Evolutionary conservation across 23 tunicate species (phyloP).

Genomic region (Diplosoma virens): DNA sequence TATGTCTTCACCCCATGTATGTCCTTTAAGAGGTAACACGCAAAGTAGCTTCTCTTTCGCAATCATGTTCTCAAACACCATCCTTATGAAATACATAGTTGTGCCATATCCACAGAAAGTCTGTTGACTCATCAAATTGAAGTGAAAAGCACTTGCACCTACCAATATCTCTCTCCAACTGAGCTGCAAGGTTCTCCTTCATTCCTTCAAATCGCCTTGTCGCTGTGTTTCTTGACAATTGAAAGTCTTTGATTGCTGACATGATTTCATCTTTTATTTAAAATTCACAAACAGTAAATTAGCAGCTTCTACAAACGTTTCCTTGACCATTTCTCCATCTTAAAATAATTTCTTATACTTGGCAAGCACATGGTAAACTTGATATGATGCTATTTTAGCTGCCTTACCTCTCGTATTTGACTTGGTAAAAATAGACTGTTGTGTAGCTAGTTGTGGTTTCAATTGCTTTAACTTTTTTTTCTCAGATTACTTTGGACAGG

Average conservation of each 20-base stretch:
- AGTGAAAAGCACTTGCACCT: constrained; percentile 7
- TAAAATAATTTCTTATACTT: background rate
- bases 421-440: no score
- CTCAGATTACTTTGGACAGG: background rate
- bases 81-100: constrained; percentile 14
- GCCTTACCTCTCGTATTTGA: no score
- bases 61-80: constrained; percentile 21
- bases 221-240: no score
- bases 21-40: constrained; percentile 8
- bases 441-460: no score
- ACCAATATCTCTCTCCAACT: background rate
- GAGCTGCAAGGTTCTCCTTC: background rate
- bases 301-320: no score
- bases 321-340: no score
- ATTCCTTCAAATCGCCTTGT: no score
- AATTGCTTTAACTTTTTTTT: no score
- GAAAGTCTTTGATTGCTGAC: no score
- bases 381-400: background rate
- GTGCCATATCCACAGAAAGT: background rate
- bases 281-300: background rate
- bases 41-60: constrained; percentile 25
- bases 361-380: background rate
- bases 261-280: no score
- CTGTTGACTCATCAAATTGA: background rate
- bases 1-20: constrained; percentile 10